A percentile compares a stretch with the other conserved stretches of the same genome.
Conservation (phyloP, 2,797 vertebrate species). For the Lemur catta region DNA sequence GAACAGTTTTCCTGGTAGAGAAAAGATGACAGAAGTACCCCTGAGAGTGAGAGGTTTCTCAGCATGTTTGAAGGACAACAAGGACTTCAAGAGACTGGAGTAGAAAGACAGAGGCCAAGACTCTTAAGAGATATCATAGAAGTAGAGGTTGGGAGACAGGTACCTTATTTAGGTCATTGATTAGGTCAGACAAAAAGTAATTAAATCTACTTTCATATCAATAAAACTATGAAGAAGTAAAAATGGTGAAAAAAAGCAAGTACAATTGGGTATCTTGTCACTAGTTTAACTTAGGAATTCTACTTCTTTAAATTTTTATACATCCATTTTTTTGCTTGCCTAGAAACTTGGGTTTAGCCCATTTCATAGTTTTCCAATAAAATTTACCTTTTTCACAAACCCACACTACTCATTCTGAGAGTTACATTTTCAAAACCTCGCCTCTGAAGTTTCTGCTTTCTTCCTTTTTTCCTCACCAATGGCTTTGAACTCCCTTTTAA, state of each 20-base stretch:
- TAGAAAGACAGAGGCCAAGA: no score
- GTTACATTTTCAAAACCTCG: not conserved
- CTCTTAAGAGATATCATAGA: rapidly evolving
- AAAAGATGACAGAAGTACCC: not conserved
- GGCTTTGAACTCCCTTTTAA: not conserved
- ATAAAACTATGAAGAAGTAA: not conserved
- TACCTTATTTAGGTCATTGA: not conserved
- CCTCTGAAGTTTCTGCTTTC: not conserved
- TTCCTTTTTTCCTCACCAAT: not conserved
- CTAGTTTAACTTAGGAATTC: not conserved
- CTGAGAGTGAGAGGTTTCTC: not conserved
- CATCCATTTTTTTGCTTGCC: not conserved
- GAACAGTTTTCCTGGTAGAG: not conserved
- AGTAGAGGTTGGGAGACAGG: not conserved
- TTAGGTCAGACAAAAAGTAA: not conserved
- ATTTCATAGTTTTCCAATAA: not conserved
- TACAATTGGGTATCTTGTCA: not conserved
- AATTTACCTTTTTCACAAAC: not conserved
- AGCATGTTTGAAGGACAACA: not conserved
- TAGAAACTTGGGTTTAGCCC: not conserved
- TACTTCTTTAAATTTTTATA: not conserved
- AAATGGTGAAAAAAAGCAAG: not conserved
- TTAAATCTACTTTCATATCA: not conserved
- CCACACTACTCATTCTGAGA: not conserved
- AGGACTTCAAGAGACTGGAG: not conserved